Evolutionary conservation across 2,113 vertebrate species (phyloP).

Genomic region (Epinephelus moara): DNA sequence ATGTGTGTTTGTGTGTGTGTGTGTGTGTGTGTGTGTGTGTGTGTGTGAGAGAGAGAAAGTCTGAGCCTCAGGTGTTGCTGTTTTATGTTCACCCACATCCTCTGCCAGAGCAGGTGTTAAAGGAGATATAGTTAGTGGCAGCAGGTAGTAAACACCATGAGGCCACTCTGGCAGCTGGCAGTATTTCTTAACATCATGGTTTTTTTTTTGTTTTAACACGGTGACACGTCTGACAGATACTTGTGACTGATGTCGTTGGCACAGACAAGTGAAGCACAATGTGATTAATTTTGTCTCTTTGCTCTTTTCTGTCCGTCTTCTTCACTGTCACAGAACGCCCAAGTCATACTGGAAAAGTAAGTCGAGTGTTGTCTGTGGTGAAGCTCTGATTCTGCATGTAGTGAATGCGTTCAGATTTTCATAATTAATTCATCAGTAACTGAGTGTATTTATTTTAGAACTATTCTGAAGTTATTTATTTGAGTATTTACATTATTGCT

Average conservation of each 20-base stretch:
- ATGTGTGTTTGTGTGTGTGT: slow-evolving; percentile 4
- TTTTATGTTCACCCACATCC: slow-evolving; percentile 33
- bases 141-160: slow-evolving; percentile 24
- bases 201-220: slow-evolving; percentile 11
- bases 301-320: slow-evolving; percentile 1
- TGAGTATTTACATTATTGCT: neutral
- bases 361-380: slow-evolving; percentile 61
- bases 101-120: slow-evolving; percentile 37
- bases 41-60: neutral
- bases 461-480: neutral
- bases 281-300: slow-evolving; percentile 14
- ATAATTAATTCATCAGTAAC: too few relatives aligned
- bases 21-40: neutral
- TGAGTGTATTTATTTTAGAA: neutral
- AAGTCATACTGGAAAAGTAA: slow-evolving; percentile 92
- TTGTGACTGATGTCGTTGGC: slow-evolving; percentile 31
- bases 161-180: slow-evolving; percentile 41
- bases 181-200: slow-evolving; percentile 17
- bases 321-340: slow-evolving; percentile 84
- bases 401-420: neutral
- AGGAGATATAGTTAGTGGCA: slow-evolving; percentile 28
- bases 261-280: slow-evolving; percentile 17
- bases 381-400: neutral
- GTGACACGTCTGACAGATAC: slow-evolving; percentile 21
- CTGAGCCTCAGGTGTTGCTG: slow-evolving; percentile 35